A percentile compares a stretch with the other conserved stretches of the same genome.
phyloP scores from a whole-genome alignment of 2,888 invertebrate species.

The Steromphala cineraria region DNA sequence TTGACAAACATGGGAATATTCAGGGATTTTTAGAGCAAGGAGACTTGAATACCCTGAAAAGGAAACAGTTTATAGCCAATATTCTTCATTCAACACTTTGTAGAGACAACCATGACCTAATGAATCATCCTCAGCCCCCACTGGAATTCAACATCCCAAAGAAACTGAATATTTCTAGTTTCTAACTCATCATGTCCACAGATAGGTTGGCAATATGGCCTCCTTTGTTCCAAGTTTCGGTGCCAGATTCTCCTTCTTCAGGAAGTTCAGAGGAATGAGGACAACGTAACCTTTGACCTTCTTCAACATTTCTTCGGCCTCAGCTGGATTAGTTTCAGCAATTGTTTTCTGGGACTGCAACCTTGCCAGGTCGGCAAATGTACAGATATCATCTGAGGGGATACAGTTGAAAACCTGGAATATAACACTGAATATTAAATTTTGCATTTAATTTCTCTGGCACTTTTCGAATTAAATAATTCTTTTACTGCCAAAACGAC shows the following conservation, averaged over 20 bases:
- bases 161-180: background rate
- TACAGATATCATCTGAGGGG: slow-evolving; percentile 88
- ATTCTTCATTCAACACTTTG: background rate
- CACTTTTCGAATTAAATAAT: no score
- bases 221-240: slow-evolving; percentile 90
- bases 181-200: slow-evolving; percentile 86
- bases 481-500: no score
- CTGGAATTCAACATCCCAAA: no score
- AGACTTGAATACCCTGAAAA: background rate
- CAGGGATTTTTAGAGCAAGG: no score
- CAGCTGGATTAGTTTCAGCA: slow-evolving; percentile 83
- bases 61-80: background rate
- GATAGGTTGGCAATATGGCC: slow-evolving; percentile 91
- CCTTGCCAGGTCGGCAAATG: slow-evolving; percentile 85
- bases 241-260: slow-evolving; percentile 89
- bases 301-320: slow-evolving; percentile 81
- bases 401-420: slow-evolving; percentile 89
- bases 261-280: slow-evolving; percentile 90
- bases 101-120: background rate
- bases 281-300: slow-evolving; percentile 91
- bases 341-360: slow-evolving; percentile 86
- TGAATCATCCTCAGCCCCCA: no score
- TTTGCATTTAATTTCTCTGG: no score
- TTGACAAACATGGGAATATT: no score
- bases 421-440: no score